A percentile compares a stretch with the other conserved stretches of the same genome.
Conservation (phyloP, 2,797 vertebrate genomes). For the Melanotaenia trifasciata region DNA sequence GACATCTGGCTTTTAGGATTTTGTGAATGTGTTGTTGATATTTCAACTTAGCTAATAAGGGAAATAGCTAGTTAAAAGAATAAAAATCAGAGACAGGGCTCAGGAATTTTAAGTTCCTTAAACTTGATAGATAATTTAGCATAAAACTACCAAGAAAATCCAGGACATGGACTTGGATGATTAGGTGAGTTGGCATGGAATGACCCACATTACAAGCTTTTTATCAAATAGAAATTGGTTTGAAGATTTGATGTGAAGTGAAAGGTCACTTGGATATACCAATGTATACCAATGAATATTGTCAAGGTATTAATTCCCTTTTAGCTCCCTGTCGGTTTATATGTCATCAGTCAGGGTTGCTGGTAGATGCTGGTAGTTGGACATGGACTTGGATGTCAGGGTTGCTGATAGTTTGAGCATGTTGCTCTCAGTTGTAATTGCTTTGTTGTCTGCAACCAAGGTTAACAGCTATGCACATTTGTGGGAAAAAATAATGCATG, state of each 20-base stretch:
- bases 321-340: conserved; percentile 37
- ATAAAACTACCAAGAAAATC: no score
- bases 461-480: conserved; percentile 23
- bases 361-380: no score
- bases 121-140: not conserved
- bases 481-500: not conserved
- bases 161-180: not conserved
- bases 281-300: conserved; percentile 23
- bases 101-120: no score
- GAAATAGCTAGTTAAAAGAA: no score
- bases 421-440: conserved; percentile 47
- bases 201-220: not conserved
- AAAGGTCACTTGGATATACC: conserved; percentile 32
- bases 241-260: conserved; percentile 34
- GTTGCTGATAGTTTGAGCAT: conserved; percentile 29
- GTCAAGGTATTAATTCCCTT: conserved; percentile 49
- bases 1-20: no score
- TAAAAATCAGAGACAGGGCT: no score
- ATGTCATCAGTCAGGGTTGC: not conserved
- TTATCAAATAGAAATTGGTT: not conserved
- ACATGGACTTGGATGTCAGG: not conserved
- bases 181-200: not conserved
- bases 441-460: conserved; percentile 41
- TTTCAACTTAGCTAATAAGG: no score
- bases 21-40: no score